Evolutionary conservation across 2,797 vertebrate species (phyloP), one percentile per base, ranked within the genome.

Genomic region (Lepus oiostolus): DNA sequence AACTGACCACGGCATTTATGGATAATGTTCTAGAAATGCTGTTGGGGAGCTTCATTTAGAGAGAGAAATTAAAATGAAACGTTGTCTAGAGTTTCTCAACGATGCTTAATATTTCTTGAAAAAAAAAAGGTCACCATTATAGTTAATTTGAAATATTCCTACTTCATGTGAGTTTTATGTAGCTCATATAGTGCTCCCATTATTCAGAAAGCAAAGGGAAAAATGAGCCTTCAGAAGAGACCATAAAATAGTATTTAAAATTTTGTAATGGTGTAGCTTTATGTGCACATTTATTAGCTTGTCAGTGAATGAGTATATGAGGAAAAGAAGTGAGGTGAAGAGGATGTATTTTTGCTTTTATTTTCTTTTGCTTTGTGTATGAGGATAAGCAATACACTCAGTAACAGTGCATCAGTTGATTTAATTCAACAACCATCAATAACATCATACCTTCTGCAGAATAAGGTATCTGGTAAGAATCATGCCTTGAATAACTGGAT

Each of bases 61-160:
- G 7, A 94, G 14, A 76, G 14, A 90, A 91, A 68, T 60, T 75
- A 85, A 93, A 87, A 65, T 70, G 62, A 81, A 93, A 86, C 65
- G 87, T 86, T 35, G 14, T 80, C 42, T 88, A 80, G 67, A 93
- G 9, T 83, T 90, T 67, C 63, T 89, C 63, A 92, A 65, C 42
- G 80, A 87, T 22, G 32, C 42, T 83, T 86, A 80, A 84, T 74
- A 12, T 85, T 81, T 70, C 11, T 80, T 91, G 67, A 76, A 86
- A 35, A 21, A 81, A 68, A 94, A 93, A 70, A 3, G n/a, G 35
- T 94, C 63, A 82, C 42, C 7, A 19, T 72, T 88, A 30, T 7
- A 94, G n/a, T 95, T 85, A 83, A 72, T 77, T 90, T 96, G 62
- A 95, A 96, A 96, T 90, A 93, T 88, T 14, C 26, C 58, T 86